A percentile compares a stretch with the other conserved stretches of the same genome.
phyloP scores from a whole-genome alignment of 1,140 invertebrate genomes.

The Octopus bimaculoides region DNA sequence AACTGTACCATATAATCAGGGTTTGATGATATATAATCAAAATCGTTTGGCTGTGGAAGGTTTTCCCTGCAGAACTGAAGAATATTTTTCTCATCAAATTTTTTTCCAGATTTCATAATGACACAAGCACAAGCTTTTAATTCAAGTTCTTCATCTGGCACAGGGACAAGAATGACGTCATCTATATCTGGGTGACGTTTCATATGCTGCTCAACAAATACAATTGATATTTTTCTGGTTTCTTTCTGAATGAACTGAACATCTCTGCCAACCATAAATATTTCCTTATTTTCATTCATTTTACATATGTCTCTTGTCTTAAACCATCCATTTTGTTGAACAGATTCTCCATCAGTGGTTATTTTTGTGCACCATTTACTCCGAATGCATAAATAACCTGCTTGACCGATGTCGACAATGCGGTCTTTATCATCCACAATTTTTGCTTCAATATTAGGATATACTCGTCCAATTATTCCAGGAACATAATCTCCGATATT shows the following conservation, averaged over 20 bases:
- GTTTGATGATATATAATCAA: background rate
- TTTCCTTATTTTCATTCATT: background rate
- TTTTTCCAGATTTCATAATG: background rate
- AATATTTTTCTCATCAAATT: background rate
- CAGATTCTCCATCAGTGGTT: background rate
- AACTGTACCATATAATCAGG: background rate
- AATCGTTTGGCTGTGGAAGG: background rate
- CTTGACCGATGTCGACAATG: background rate
- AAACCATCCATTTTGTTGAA: background rate
- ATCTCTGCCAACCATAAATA: background rate
- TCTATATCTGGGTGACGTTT: background rate
- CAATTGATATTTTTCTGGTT: background rate
- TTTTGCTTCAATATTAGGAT: background rate
- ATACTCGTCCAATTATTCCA: background rate
- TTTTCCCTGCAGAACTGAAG: background rate
- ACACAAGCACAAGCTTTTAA: background rate
- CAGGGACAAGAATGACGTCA: background rate
- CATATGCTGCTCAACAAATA: background rate
- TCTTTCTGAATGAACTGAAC: background rate
- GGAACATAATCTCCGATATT: background rate
- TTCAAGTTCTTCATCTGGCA: background rate
- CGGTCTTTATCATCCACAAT: background rate
- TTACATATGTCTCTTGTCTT: background rate
- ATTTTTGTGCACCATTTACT: background rate
- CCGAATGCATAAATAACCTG: background rate